Percentiles rank a stretch among this genome's conserved stretches.
phyloP scores from a whole-genome alignment of 1,140 invertebrate species.

The Asobara japonica region DNA sequence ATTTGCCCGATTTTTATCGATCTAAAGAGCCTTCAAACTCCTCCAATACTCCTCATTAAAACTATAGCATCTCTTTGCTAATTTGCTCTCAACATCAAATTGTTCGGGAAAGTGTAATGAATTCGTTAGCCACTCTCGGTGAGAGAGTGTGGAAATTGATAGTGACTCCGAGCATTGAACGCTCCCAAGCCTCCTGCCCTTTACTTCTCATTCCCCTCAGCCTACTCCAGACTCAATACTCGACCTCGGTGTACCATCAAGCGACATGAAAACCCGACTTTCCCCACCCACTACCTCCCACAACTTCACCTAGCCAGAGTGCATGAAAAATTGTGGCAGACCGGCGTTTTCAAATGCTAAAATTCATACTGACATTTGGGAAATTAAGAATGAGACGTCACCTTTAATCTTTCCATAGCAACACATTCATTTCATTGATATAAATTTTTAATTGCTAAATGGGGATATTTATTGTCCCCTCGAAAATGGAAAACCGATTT shows the following conservation, averaged over 20 bases:
- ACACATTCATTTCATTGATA: background rate
- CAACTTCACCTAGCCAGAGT: background rate
- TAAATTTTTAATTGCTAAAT: too few species aligned
- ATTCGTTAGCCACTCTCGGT: background rate
- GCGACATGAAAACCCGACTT: slow-evolving; percentile 2
- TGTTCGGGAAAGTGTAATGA: background rate
- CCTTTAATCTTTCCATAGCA: background rate
- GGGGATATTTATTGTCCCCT: too few species aligned
- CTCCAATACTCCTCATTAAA: background rate
- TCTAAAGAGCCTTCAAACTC: too few species aligned
- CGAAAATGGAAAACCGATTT: too few species aligned
- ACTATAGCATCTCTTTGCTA: background rate
- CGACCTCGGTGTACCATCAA: background rate
- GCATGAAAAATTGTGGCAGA: slow-evolving; percentile 3
- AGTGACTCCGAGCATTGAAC: background rate
- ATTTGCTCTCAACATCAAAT: background rate
- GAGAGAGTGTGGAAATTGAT: background rate
- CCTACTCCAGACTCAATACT: background rate
- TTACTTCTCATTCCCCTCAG: background rate
- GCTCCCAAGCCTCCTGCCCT: background rate
- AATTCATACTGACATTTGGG: background rate
- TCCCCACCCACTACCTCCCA: background rate
- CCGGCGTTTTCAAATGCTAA: too few species aligned
- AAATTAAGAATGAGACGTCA: background rate
- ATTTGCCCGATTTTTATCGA: too few species aligned